Evolutionary conservation across 2,797 vertebrate genomes (phyloP), one percentile per base, ranked within the genome.

Genomic region (Phrynocephalus forsythii): DNA sequence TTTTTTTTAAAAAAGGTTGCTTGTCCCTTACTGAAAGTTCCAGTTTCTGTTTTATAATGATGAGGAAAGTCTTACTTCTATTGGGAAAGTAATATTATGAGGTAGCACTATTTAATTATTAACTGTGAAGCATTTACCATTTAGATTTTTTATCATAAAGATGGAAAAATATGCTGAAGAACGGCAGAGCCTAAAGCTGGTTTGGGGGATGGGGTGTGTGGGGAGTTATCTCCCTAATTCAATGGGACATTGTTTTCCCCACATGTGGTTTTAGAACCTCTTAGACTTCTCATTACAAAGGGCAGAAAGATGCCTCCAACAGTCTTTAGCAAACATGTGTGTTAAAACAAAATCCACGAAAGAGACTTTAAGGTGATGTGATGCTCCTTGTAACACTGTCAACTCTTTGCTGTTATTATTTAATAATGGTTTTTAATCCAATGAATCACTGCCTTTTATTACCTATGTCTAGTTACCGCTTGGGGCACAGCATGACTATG

Each of bases 51-150:
- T 93, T 91, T 89, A 80, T 79, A 94, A 87, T 89, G 89, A 80
- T 82, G 79, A 88, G 86, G 79, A 79, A 91, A 82, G 84, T 89
- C 3, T 68, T 83, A 50, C 78, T 89, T 95, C 90, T 94, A 94
- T 86, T 82, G 81, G 86, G 83, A 85, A 88, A 48, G 68, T 86
- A 79, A 67, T 92, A 93, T 94, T 94, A 93, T 80, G 86, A 91
- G 18, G 85, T 93, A 22, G 50, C 66, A 77, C 24, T 68, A 91
- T 93, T 92, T 95, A 76, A 80, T 92, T 92, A 15, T 85, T 84
- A 92, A 90, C 48, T 72, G 73, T 10, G 18, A 76, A 78, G 72
- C 75, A 82, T 8, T 83, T 94, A 67, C 83, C 75, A n/a, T 0
- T 60, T 90, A 78, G 44, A 76, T 84, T 89, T 72, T 73, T 88